Evolutionary conservation across 2,113 vertebrate species (phyloP).

Genomic region (Theropithecus gelada): DNA sequence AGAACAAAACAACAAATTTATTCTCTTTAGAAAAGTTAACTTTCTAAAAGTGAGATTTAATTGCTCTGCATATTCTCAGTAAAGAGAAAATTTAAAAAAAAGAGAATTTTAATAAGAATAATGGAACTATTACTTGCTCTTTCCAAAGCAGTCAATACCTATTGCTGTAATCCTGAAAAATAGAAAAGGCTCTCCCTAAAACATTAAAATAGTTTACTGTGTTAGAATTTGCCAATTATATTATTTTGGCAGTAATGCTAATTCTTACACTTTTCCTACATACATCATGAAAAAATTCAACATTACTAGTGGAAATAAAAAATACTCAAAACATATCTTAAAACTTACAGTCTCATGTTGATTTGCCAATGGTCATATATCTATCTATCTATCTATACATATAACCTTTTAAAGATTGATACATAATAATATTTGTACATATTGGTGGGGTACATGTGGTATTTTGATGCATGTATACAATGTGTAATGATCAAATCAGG

Average conservation of each 20-base stretch:
- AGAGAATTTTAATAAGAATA: neutral
- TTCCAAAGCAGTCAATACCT: neutral
- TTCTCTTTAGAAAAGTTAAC: neutral
- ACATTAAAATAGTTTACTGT: neutral
- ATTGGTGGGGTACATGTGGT: neutral
- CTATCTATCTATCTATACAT: neutral
- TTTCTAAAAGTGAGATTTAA: neutral
- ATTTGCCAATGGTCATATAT: neutral
- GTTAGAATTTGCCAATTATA: neutral
- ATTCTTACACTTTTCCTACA: slow-evolving; percentile 23
- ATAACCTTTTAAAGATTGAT: neutral
- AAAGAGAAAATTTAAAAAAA: too few species aligned
- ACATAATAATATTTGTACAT: neutral
- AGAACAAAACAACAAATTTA: neutral
- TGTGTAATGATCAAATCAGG: neutral
- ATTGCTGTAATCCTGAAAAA: neutral
- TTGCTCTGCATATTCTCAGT: too few species aligned
- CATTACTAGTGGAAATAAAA: neutral
- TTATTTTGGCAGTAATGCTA: neutral
- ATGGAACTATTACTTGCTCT: neutral
- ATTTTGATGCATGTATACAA: neutral
- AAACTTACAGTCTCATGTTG: neutral
- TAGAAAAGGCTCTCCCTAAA: neutral
- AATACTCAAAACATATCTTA: neutral
- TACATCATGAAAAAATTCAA: slow-evolving; percentile 3